These are phyloP conservation scores for Acronicta leporina DNA, from an alignment of 2,888 invertebrate genomes.

Conservation along the genomic window DNA sequence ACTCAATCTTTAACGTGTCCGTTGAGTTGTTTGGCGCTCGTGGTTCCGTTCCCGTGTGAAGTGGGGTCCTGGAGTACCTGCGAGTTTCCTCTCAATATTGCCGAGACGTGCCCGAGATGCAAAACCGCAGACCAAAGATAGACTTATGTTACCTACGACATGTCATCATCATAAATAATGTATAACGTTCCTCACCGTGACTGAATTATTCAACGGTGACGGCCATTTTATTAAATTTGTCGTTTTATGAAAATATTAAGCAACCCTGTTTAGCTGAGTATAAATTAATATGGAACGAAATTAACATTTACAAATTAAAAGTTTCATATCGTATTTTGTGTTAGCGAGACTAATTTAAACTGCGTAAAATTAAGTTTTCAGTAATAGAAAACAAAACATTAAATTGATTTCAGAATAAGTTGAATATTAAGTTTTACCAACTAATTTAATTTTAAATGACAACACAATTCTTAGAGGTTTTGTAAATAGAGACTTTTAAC, in stretches of 20 bases:
- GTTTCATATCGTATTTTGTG: conserved; percentile 53
- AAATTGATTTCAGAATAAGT: conserved; percentile 51
- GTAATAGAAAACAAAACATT: conserved; percentile 51
- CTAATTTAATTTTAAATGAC: conserved; percentile 23
- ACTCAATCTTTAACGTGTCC: conserved; percentile 35
- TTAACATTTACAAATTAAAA: conserved; percentile 71
- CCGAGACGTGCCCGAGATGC: conserved; percentile 82
- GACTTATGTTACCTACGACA: conserved; percentile 81
- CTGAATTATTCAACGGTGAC: conserved; percentile 86
- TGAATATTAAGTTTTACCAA: conserved; percentile 8
- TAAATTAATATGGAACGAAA: conserved; percentile 74
- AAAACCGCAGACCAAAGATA: conserved; percentile 83
- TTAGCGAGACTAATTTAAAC: conserved; percentile 52
- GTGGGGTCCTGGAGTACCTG: conserved; percentile 46
- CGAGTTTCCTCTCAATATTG: conserved; percentile 71
- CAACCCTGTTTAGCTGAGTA: conserved; percentile 64
- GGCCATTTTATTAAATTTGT: conserved; percentile 88
- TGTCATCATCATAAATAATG: conserved; percentile 88
- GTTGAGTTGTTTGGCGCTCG: conserved; percentile 20
- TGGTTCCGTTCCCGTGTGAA: conserved; percentile 45
- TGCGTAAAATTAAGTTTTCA: conserved; percentile 45
- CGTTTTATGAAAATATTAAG: conserved; percentile 79
- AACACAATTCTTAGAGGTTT: conserved; percentile 4
- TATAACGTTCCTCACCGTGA: conserved; percentile 75
- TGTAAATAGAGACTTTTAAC: too few species aligned